Conservation (phyloP, 2,113 vertebrate species). For the Oryzias melastigma region DNA sequence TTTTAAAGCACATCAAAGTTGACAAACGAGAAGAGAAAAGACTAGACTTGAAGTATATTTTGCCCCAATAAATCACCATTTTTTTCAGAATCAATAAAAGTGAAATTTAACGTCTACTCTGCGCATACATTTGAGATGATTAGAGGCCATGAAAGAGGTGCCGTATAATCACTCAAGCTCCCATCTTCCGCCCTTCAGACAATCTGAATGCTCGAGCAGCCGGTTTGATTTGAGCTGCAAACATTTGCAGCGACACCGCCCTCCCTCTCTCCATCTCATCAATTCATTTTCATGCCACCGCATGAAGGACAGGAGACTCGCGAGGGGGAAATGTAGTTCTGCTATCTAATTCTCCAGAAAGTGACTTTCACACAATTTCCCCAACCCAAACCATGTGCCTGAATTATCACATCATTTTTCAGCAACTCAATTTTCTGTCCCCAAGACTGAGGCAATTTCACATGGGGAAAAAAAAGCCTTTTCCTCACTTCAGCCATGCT, state of each 20-base stretch:
- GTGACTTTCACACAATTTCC: conserved; percentile 61
- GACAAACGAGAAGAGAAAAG: conserved; percentile 37
- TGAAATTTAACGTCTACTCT: conserved; percentile 61
- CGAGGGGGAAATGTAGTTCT: conserved; percentile 60
- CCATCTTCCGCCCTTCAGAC: conserved; percentile 47
- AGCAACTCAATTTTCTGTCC: conserved; percentile 64
- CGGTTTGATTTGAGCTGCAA: conserved; percentile 60
- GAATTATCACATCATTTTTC: conserved; percentile 65
- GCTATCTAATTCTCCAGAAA: conserved; percentile 67
- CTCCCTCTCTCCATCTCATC: conserved; percentile 56
- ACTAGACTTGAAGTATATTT: conserved; percentile 31
- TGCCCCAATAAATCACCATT: conserved; percentile 29
- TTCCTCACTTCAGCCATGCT: conserved; percentile 39
- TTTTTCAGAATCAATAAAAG: conserved; percentile 60
- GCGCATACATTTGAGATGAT: conserved; percentile 56
- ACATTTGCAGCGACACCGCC: conserved; percentile 60
- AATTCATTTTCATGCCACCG: conserved; percentile 64
- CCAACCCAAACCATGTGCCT: conserved; percentile 41
- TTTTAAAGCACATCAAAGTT: conserved; percentile 52
- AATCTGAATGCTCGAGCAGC: conserved; percentile 58
- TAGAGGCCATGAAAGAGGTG: conserved; percentile 54
- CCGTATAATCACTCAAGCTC: conserved; percentile 35
- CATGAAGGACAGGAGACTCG: conserved; percentile 62
- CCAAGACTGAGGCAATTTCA: conserved; percentile 66
- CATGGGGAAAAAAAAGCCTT: conserved; percentile 44